Conservation (phyloP, 2,888 invertebrate genomes). For the Ametastegia equiseti region DNA sequence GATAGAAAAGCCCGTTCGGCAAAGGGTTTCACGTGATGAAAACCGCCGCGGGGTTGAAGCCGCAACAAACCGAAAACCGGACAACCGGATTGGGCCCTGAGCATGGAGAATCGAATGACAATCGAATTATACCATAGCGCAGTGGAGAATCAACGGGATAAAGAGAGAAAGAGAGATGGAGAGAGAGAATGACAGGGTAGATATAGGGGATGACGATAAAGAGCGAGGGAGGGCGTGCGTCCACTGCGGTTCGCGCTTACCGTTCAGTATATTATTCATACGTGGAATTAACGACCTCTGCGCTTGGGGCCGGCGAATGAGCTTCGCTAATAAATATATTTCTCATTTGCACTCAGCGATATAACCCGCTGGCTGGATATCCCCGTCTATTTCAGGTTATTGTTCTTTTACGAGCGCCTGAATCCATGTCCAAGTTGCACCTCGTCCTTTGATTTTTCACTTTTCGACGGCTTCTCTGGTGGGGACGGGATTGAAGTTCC, state of each 20-base stretch:
- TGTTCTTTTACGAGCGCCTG: constrained; percentile 45
- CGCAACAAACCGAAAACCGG: constrained; percentile 49
- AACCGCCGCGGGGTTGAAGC: constrained; percentile 44
- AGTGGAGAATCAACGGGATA: constrained; percentile 51
- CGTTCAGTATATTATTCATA: constrained; percentile 63
- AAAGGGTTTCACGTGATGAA: too few species aligned
- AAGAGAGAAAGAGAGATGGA: constrained; percentile 2
- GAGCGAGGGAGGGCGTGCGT: constrained; percentile 48
- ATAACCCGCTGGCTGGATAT: not conserved
- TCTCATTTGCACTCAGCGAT: constrained; percentile 52
- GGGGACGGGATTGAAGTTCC: too few species aligned
- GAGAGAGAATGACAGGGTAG: not conserved
- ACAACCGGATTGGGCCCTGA: constrained; percentile 55
- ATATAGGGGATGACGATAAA: constrained; percentile 18
- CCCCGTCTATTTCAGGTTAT: constrained; percentile 33
- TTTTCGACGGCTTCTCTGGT: constrained; percentile 8
- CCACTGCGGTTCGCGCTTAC: constrained; percentile 44
- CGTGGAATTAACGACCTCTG: constrained; percentile 63
- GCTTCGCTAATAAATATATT: constrained; percentile 50
- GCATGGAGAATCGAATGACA: constrained; percentile 72
- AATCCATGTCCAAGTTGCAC: constrained; percentile 11
- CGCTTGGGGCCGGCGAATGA: constrained; percentile 32
- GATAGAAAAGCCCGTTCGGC: constrained; percentile 4
- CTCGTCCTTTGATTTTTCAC: constrained; percentile 15
- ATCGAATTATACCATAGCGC: constrained; percentile 70